Evolutionary conservation across 1,140 invertebrate genomes (phyloP), one percentile per base, ranked within the genome.

Genomic region (Rhysida immarginata): DNA sequence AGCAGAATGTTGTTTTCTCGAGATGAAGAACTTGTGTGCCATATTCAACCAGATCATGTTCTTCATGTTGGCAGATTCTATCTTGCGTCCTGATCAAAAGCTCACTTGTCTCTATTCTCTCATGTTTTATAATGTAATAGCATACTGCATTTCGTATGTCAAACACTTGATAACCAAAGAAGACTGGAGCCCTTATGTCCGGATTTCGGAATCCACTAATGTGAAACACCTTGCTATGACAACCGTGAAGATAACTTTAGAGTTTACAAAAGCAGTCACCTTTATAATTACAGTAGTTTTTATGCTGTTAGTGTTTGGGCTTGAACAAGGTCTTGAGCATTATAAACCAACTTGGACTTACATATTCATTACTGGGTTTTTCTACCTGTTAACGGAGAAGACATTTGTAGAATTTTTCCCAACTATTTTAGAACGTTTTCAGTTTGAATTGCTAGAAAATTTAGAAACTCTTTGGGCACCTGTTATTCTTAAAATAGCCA

Each of bases 261-360:
- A 87, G 69, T 85, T 83, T 79, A 85, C 83, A 5, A 87, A 85
- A 71, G 83, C 82, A 0, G 78, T 87, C 21, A 85, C 83, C 1
- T 87, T 85, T 63, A 76, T 84, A 24, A 81, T 85, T 24, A 87
- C 83, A 2, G 73, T 84, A n/a, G 83, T 81, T 1, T 85, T 84
- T 63, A 79, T 84, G 71, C 71, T 85, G 2, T 70, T 85, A 0
- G 81, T 84, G 0, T 79, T 85, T 54, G 82, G 81, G 16, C 65
- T 85, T 27, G 82, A 85, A 65, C 81, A 84, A 69, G 83, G 82
- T 0, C 68, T 85, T 27, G 75, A 85, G 55, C 74, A 85, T 65
- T 87, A 83, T 65, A 76, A 78, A 60, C 83, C 83, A 0, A 81
- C 79, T 0, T 65, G 74, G 0, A 20, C 74, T 2, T 84, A 84